Evolutionary conservation across 2,797 vertebrate species (phyloP), one percentile per base, ranked within the genome.

Genomic region (Semaprochilodus insignis): DNA sequence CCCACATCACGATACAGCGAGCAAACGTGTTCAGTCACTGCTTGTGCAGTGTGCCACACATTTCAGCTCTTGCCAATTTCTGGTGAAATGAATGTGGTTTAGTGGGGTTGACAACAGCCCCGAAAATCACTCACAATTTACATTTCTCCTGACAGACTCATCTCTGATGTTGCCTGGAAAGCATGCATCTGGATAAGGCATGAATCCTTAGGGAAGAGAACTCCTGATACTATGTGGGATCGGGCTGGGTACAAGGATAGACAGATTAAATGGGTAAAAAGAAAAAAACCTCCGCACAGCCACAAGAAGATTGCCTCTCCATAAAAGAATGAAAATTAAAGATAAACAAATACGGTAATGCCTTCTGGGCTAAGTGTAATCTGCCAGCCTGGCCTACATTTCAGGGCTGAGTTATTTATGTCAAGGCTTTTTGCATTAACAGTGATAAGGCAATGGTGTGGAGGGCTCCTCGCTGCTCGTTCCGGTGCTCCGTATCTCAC

Each of bases 101-200:
- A 73, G 71, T 52, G 71, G 7, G 16, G 51, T 6, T 73, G 71
- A 73, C 48, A 52, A 55, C 23, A 55, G 71, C 71, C 48, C 51
- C 3, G 51, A 73, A 55, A 73, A 25, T 55, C 71, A 54, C 71
- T 55, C 25, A 73, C 48, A 73, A 71, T 73, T 52, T 54, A 73
- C 15, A 73, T 59, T 23, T 55, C 59, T 23, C 27, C 16, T 71
- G 44, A 77, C 36, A 34, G 48, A 60, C 44, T 60, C 21, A 23
- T 40, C 17, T 74, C 63, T 77, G 67, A 80, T 67, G 71, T 85
- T 85, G 80, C 81, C 67, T 83, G 77, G 85, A 85, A 70, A 74
- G 73, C 67, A 67, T 34, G 52, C 69, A 86, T 75, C 36, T 80
- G 77, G 73, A 59, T 77, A 60, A 76, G 48, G 55, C 72, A 80